Base-by-base conservation (phyloP, 1,140 invertebrate genomes). In the Propsilocerus akamusi region DNA sequence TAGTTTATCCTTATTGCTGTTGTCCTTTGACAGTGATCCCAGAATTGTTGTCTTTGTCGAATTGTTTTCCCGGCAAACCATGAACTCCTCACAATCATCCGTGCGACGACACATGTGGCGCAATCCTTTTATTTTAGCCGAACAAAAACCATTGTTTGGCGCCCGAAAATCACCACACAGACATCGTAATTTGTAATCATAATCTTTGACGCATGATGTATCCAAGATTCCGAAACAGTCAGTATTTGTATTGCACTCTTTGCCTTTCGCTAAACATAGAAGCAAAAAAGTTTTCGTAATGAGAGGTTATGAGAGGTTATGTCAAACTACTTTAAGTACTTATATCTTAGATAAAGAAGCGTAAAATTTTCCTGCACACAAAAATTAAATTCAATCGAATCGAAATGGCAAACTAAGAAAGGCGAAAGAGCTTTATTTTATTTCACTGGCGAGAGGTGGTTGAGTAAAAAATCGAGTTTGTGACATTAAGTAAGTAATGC, bases 161-260 rank as follows among this genome's bases (percentile, higher is more conserved):
- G 75, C 66, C 2, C 68, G 60, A 57, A 77, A 77, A 60, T 81
- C 77, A 0, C 76, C 76, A 54, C 79, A 81, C 0, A 81, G 69
- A 51, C 78, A 81, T 22, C 77, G 65, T 25, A 69, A 68, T 51
- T 69, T 71, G 24, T 70, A 65, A 55, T 78, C 75, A 20, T 68
- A 67, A 30, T 78, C 76, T 26, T 71, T 59, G 4, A 80, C 72
- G 50, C 79, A 81, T 17, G 75, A 78, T 20, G 76, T 76, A 48
- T 73, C 72, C 58, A 71, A 72, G 53, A 80, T 76, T 10, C 71
- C 73, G 5, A 66, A 66, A 54, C 79, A 81, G 12, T 81, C 76
- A 5, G 70, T 63, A 49, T 80, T 71, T 20, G 67, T 64, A 28
- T 57, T 68, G 56, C 79, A 81, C 25, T 76, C 72, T 5, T 74